These are phyloP conservation scores for Hyposmocoma kahamanoa DNA, from an alignment of 1,140 invertebrate species.

Conservation along the genomic window DNA sequence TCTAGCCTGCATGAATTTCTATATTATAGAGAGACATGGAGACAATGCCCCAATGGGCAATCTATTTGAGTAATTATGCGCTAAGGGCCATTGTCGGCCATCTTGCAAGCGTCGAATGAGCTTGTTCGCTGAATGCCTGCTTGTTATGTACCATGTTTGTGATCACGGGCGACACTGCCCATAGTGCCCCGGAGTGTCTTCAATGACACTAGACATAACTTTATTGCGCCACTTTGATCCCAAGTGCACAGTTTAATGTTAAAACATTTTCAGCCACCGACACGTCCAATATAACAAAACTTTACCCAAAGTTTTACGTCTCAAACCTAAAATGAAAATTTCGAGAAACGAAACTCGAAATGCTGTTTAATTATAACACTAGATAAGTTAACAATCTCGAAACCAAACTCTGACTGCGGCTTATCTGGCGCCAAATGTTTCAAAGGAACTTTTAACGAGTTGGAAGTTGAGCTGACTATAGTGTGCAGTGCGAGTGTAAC, in stretches of 20 bases:
- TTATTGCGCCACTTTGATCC: constrained; percentile 19
- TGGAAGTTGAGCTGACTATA: constrained; percentile 70
- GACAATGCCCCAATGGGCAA: constrained; percentile 69
- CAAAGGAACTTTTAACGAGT: constrained; percentile 73
- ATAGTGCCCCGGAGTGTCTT: constrained; percentile 40
- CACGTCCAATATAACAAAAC: neutral
- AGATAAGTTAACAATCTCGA: constrained; percentile 70
- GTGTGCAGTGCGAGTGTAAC: constrained; percentile 48
- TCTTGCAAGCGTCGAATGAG: constrained; percentile 65
- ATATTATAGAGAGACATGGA: constrained; percentile 47
- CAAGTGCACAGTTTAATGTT: neutral
- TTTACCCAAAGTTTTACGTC: neutral
- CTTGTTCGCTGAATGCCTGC: constrained; percentile 55
- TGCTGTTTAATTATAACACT: constrained; percentile 67
- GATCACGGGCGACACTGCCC: constrained; percentile 22
- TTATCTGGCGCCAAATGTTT: constrained; percentile 72
- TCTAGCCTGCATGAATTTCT: constrained; percentile 31
- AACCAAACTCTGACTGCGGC: constrained; percentile 61
- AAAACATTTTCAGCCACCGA: neutral
- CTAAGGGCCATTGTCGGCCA: constrained; percentile 69
- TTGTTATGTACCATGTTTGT: constrained; percentile 53
- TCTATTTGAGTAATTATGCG: constrained; percentile 72
- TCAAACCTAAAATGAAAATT: neutral
- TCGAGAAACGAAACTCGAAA: constrained; percentile 45
- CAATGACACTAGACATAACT: constrained; percentile 34